These are phyloP conservation scores for Ciconia boyciana DNA, from an alignment of 2,113 vertebrate genomes.

Conservation along the genomic window DNA sequence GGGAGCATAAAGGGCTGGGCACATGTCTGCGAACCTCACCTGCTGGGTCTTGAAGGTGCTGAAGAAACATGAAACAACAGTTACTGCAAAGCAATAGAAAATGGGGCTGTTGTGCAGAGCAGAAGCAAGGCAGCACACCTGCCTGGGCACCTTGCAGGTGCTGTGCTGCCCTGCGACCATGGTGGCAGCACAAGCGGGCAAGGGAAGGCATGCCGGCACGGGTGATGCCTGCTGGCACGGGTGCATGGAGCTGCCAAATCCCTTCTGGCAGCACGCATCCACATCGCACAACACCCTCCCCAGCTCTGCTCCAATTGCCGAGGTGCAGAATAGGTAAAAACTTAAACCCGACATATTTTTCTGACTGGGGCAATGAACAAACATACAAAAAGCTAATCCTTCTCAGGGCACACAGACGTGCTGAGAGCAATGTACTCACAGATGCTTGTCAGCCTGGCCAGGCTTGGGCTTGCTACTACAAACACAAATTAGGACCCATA, in stretches of 20 bases:
- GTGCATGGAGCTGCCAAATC: not conserved
- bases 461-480: not conserved
- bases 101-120: not conserved
- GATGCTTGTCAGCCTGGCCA: not conserved
- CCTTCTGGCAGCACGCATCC: not conserved
- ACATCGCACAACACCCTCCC: not conserved
- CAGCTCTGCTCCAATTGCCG: not conserved
- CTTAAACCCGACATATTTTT: not conserved
- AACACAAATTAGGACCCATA: not conserved
- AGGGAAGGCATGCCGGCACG: fast-evolving
- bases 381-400: not conserved
- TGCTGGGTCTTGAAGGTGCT: not conserved
- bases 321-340: not conserved
- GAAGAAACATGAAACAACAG: not conserved
- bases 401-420: fast-evolving
- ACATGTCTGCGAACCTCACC: not conserved
- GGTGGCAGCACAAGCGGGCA: not conserved
- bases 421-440: not conserved
- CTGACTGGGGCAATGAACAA: not conserved
- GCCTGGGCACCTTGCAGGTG: fast-evolving
- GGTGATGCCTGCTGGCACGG: not conserved
- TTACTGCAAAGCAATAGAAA: not conserved
- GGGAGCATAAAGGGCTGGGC: not conserved
- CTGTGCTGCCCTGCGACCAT: not conserved
- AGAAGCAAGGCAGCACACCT: not conserved